Percentiles rank a stretch among this genome's conserved stretches.
Evolutionary conservation across 1,140 invertebrate species (phyloP).

Genomic region (Monochamus saltuarius): DNA sequence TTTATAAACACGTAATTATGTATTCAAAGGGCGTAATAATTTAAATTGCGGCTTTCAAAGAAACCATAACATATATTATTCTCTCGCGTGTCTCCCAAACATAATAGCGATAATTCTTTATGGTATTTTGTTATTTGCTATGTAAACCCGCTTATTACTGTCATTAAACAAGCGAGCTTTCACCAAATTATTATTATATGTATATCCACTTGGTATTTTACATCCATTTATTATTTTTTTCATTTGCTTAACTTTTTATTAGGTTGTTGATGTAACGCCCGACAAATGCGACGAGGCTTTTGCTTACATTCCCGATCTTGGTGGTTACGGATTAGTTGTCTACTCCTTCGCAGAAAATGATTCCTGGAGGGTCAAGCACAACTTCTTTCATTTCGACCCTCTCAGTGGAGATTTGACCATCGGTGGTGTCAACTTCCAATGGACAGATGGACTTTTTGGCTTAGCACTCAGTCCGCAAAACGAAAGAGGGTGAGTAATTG

Average conservation of each 20-base stretch:
- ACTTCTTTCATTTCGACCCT: constrained; percentile 81
- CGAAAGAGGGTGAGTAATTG: constrained; percentile 33
- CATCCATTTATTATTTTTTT: neutral
- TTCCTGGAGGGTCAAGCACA: constrained; percentile 74
- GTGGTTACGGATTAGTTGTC: constrained; percentile 71
- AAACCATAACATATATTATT: too few species aligned
- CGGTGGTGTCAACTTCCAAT: constrained; percentile 72
- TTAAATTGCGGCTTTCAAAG: too few species aligned
- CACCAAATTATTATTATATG: neutral
- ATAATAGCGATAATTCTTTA: too few species aligned
- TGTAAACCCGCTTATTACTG: neutral
- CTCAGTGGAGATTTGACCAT: constrained; percentile 70
- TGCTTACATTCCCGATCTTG: constrained; percentile 74
- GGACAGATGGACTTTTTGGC: constrained; percentile 75
- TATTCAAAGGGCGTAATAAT: too few species aligned
- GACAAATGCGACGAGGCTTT: constrained; percentile 71
- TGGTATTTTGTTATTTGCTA: too few species aligned
- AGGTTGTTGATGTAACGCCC: constrained; percentile 65
- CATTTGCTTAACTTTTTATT: constrained; percentile 16
- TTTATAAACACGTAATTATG: too few species aligned
- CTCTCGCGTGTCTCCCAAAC: too few species aligned
- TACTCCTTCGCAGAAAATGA: constrained; percentile 71
- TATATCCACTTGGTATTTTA: neutral
- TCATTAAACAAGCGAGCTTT: neutral
- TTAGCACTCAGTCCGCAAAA: constrained; percentile 56